Evolutionary conservation across 1,140 invertebrate species (phyloP), one percentile per base, ranked within the genome.

Genomic region (Drosophila ambigua): DNA sequence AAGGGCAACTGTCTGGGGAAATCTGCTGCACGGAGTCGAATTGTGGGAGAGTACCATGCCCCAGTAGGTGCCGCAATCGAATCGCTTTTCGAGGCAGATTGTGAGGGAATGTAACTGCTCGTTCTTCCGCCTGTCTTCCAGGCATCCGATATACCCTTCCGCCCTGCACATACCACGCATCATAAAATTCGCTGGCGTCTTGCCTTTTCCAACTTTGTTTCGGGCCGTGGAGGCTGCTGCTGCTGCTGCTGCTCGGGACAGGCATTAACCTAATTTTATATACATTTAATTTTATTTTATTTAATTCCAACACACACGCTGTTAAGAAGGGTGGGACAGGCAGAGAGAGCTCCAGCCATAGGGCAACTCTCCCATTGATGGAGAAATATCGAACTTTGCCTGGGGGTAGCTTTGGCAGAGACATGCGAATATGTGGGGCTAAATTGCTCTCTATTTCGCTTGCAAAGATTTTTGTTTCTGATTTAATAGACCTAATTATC

Each of bases 211-310:
- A 9, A 39, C 11, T 13, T 39, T 39, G 35, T 62, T 51, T 55
- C 41, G 35, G 44, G 5, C 57, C 50, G 41, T 69, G 49, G 60
- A 46, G 48, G 57, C 45, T 62, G 52, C 46, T 50, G 72, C 50
- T 59, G 11, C 35, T 39, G 11, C 11, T 11, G 35, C 11, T 39
- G 35, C 11, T 39, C 11, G 35, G 35, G 11, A 13, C 48, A 60
- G 46, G 61, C 82, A 85, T 85, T 85, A 85, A 87, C 82, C 83
- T 87, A 87, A 85, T 85, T 85, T 85, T 85, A 88, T 85, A 87
- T 78, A 79, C 82, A 87, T 85, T 85, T 85, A 85, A 85, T 85
- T 87, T 85, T 81, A 80, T 80, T 80, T 80, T 82, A 85, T 87
- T 90, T 90, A 89, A 90, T 90, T 84, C 90, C 84, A 90, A 88